Percentiles rank a stretch among this genome's conserved stretches.
Evolutionary conservation across 2,113 vertebrate genomes (phyloP).

Genomic region (Gnathonemus longibarbis): DNA sequence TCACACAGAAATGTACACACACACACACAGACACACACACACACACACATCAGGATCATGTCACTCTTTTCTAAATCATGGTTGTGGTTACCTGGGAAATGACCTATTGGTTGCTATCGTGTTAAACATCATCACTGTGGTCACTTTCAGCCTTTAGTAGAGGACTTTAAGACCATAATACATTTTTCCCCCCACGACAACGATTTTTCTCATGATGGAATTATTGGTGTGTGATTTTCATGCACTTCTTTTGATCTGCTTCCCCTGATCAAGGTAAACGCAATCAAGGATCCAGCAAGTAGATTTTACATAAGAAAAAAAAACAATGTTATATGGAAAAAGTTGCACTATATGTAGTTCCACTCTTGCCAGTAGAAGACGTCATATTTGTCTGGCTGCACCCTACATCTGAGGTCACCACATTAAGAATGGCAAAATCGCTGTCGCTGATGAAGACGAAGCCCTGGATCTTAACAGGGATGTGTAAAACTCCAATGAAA

Average conservation of each 20-base stretch:
- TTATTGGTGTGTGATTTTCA: not conserved
- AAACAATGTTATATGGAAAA: not conserved
- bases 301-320: not conserved
- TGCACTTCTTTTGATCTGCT: constrained; percentile 36
- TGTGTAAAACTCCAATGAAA: not conserved
- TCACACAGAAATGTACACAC: not conserved
- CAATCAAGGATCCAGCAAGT: constrained; percentile 6
- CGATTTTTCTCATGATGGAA: not conserved
- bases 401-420: not conserved
- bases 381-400: constrained; percentile 8
- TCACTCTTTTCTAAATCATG: not conserved
- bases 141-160: not conserved
- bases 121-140: not conserved
- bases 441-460: not conserved
- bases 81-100: not conserved
- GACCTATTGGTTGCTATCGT: not conserved
- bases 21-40: constrained; percentile 3
- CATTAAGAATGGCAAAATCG: not conserved
- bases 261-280: not conserved
- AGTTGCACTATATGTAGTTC: not conserved
- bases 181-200: not conserved
- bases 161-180: not conserved
- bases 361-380: not conserved
- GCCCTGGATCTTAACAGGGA: not conserved
- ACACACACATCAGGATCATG: not conserved